Evolutionary conservation across 2,888 invertebrate species (phyloP), one percentile per base, ranked within the genome.

Genomic region (Eristalis intricaria): DNA sequence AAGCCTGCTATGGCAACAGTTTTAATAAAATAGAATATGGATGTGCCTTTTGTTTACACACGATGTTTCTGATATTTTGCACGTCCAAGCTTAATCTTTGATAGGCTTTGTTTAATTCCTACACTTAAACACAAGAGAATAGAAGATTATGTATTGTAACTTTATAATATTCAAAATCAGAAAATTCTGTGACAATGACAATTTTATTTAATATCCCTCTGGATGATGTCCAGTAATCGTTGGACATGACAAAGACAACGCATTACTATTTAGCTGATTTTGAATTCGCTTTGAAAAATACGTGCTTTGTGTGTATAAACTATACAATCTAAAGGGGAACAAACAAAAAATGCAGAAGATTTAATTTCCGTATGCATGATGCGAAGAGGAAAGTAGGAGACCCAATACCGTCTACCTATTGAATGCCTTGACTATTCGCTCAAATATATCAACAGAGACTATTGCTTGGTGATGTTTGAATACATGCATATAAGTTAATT

Each of bases 291-390:
- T 76, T 50, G 19, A 50, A 50, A 40, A 11, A 58, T 66, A 70
- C 80, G 81, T 76, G 81, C 71, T 73, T 76, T 74, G 71, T 29
- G 66, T 81, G 50, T 63, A 81, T 84, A 71, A 66, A 76, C 69
- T 70, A 22, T 61, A 69, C 26, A 64, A 60, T 19, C 19, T 43
- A n/a, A 71, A 73, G 22, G 4, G 40, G 60, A 75, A 61, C 29
- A 29, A 74, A n/a, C 2, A 38, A 73, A 50, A 29, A 65, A 13
- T 56, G 13, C 26, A 29, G 23, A n/a, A 40, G 58, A 64, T 63
- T 32, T 11, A 76, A 69, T 50, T 32, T 77, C 50, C 63, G 69
- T 61, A 77, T 63, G 58, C 68, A 76, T 5, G 15, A 56, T 65
- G 23, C 26, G 4, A 15, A 66, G 65, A 58, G 65, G 63, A 71